Base-by-base conservation (phyloP, 2,888 invertebrate species). In the Apodemia duryi region DNA sequence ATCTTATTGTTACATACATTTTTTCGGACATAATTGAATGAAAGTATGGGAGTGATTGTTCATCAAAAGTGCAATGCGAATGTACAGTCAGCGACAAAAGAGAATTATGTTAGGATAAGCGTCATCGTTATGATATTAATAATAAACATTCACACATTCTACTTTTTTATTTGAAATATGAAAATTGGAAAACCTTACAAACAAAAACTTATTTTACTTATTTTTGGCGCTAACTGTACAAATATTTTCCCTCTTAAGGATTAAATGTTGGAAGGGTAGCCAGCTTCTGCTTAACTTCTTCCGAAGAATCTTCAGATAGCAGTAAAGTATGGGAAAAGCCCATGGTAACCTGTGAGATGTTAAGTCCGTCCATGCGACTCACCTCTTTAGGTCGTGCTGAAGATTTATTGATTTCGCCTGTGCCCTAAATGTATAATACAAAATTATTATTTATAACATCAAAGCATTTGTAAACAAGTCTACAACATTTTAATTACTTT, bases 311-410 rank as follows among this genome's bases (percentile, higher is more conserved):
- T 69, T 94, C 92, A 67, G 91, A 91, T 28, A 94, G 79, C 6
- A 97, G 84, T 74, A 97, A 86, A 2, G 97, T 95, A 86, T 98
- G 98, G 4, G 96, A 96, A 77, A 94, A 94, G 3, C 98, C 98
- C 94, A 97, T 97, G 2, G 96, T 88, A 54, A 98, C 94, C 70
- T 95, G 94, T 61, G 95, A 94, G 71, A 97, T 94, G 85, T 95
- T 95, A 68, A 96, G 88, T 49, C 96, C 96, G 65, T 95, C 95
- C 88, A 96, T 92, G 68, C 94, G 94, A 63, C 93, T 93, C 73
- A 98, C 97, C 90, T 98, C 98, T 86, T 97, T 96, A 32, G 98
- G 98, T 43, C 94, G 93, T 1, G 97, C 95, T 2, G 97, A 96
- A 0, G 98, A 97, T 79, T 97, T 98, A 75, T 95, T 95, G 77